Evolutionary conservation across 2,888 invertebrate genomes (phyloP).

Genomic region (Pollenia amentaria): DNA sequence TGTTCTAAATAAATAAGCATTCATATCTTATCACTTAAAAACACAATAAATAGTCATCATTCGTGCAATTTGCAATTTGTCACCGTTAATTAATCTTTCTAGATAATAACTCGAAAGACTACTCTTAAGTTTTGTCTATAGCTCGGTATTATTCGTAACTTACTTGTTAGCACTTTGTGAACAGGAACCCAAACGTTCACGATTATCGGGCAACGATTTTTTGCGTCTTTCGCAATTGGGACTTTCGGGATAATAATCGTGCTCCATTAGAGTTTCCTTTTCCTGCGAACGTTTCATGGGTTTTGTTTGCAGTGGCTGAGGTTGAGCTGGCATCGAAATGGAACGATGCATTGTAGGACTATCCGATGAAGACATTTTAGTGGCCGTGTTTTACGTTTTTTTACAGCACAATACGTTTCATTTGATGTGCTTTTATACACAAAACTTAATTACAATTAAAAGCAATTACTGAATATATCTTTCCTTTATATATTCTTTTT

Average conservation of each 20-base stretch:
- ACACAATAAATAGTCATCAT: constrained; percentile 30
- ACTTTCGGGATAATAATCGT: constrained; percentile 81
- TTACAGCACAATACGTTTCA: constrained; percentile 30
- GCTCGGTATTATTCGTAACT: constrained; percentile 66
- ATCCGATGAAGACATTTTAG: constrained; percentile 67
- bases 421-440: constrained; percentile 18
- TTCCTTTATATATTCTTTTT: not conserved
- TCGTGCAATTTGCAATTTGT: constrained; percentile 39
- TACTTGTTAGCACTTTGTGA: constrained; percentile 80
- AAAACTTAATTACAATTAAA: constrained; percentile 72
- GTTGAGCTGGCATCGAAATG: constrained; percentile 83
- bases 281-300: constrained; percentile 82
- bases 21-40: constrained; percentile 40
- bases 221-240: constrained; percentile 77
- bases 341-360: constrained; percentile 80
- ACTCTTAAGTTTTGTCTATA: not conserved
- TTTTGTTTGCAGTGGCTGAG: constrained; percentile 79
- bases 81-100: constrained; percentile 24
- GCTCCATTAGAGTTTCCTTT: constrained; percentile 80
- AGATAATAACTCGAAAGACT: not conserved
- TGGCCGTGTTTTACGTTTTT: constrained; percentile 38
- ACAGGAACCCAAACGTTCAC: constrained; percentile 50
- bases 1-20: not conserved
- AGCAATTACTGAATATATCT: constrained; percentile 77
- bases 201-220: constrained; percentile 72